These are phyloP conservation scores for Aselliscus stoliczkanus DNA, from an alignment of 2,797 vertebrate species.

Conservation along the genomic window DNA sequence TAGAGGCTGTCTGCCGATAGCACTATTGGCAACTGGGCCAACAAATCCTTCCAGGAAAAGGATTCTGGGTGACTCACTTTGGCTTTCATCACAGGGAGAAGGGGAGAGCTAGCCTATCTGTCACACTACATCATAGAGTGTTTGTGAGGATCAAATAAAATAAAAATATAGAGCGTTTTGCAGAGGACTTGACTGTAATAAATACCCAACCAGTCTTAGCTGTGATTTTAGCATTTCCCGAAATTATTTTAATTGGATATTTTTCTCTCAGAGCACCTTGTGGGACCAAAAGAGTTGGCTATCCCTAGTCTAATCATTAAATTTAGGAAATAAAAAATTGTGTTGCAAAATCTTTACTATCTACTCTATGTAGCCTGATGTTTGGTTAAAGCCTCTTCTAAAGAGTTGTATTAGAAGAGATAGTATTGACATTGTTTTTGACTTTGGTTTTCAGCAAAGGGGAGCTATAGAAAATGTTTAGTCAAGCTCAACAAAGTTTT, in stretches of 20 bases:
- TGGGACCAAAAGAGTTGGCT: not conserved
- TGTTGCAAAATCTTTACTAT: slow-evolving; percentile 1
- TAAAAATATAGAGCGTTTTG: not conserved
- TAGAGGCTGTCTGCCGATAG: not conserved
- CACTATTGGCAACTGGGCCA: not conserved
- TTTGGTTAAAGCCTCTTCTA: not conserved
- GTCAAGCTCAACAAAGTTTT: not conserved
- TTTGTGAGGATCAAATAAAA: not conserved
- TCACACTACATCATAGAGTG: not conserved
- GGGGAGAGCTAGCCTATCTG: not conserved
- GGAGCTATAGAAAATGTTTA: not conserved
- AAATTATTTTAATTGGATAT: not conserved
- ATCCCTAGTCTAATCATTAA: not conserved
- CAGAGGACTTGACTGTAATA: not conserved
- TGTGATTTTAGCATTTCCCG: not conserved
- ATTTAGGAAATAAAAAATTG: not conserved
- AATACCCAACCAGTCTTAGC: not conserved
- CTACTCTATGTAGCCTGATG: not conserved
- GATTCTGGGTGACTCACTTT: not conserved
- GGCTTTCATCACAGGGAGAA: not conserved
- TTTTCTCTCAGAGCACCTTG: not conserved
- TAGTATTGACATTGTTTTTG: not conserved
- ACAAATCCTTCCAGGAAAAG: not conserved
- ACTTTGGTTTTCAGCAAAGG: slow-evolving; percentile 5
- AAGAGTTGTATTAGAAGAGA: not conserved